Evolutionary conservation across 1,140 invertebrate genomes (phyloP), one percentile per base, ranked within the genome.

Genomic region (Hypothenemus hampei): DNA sequence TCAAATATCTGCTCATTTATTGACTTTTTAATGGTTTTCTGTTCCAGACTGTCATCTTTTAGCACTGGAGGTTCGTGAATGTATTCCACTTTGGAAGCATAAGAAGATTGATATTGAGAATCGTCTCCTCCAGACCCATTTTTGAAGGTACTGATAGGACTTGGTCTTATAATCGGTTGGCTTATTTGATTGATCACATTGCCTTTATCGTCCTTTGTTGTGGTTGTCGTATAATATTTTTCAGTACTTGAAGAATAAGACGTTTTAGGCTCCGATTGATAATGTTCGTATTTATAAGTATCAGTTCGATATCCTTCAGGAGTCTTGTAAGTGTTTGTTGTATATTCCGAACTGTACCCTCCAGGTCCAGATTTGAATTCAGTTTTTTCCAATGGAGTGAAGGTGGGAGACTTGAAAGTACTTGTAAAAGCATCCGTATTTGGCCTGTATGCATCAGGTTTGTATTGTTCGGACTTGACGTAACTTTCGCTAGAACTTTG

Each of bases 1-100:
- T 78, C 77, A 7, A 73, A 74, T 8, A 77, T 69, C 50, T 77
- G 76, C 51, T 77, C 74, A 15, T 69, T 76, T 33, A 72, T 68
- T 0, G 77, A 77, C 41, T 78, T 75, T 36, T 78, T 78, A 13
- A 73, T 63, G 67, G 69, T 75, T 48, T 71, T 73, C 46, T 78
- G 75, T 36, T 78, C 76, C 3, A 75, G 46, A 3, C 65, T 65
- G 7, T 75, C 70, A 19, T 76, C 72, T 10, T 67, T 65, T 11
- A 70, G 68, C 15, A 73, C 67, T 15, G 74, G 72, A 1, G 68
- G 68, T 35, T 76, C 70, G 44, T 72, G 71, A 1, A 68, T 63
- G 7, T 62, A 68, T 47, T 77, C 74, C 8, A 71, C 72, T 57
- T 75, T 76, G 1, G 71, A 66, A 8, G 62, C 63, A 35, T 51